Evolutionary conservation across 2,797 vertebrate species (phyloP).

Genomic region (Rhinella marina): DNA sequence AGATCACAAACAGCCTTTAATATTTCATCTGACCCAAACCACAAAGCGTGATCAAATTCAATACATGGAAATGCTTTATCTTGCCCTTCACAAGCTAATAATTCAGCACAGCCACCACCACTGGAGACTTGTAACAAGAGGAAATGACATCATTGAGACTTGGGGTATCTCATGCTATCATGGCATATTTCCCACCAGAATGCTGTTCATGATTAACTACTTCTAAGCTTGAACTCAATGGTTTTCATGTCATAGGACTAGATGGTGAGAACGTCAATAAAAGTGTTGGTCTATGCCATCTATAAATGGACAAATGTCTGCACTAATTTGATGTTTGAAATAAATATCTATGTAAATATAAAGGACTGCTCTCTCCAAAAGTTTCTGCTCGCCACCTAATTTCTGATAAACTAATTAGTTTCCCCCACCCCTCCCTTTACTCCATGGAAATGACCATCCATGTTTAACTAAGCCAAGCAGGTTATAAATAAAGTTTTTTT

Average conservation of each 20-base stretch:
- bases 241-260: not conserved
- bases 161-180: slow-evolving; percentile 41
- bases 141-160: slow-evolving; percentile 64
- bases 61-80: slow-evolving; percentile 81
- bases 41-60: slow-evolving; percentile 79
- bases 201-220: not conserved
- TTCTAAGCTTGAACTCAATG: not conserved
- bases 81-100: slow-evolving; percentile 78
- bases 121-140: slow-evolving; percentile 72
- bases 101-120: slow-evolving; percentile 70
- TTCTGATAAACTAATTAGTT: too few relatives aligned
- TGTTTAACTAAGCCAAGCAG: too few relatives aligned
- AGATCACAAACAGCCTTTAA: slow-evolving; percentile 84
- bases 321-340: not conserved
- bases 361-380: not conserved
- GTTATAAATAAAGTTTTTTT: too few relatives aligned
- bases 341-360: not conserved
- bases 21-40: slow-evolving; percentile 86
- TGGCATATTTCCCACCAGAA: slow-evolving; percentile 23
- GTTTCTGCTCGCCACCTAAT: too few relatives aligned
- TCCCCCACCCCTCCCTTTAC: too few relatives aligned
- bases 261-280: not conserved
- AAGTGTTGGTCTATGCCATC: too few relatives aligned
- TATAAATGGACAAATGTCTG: not conserved
- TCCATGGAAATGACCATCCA: too few relatives aligned